These are phyloP conservation scores for Penaeus chinensis DNA, from an alignment of 1,140 invertebrate species.

Conservation along the genomic window DNA sequence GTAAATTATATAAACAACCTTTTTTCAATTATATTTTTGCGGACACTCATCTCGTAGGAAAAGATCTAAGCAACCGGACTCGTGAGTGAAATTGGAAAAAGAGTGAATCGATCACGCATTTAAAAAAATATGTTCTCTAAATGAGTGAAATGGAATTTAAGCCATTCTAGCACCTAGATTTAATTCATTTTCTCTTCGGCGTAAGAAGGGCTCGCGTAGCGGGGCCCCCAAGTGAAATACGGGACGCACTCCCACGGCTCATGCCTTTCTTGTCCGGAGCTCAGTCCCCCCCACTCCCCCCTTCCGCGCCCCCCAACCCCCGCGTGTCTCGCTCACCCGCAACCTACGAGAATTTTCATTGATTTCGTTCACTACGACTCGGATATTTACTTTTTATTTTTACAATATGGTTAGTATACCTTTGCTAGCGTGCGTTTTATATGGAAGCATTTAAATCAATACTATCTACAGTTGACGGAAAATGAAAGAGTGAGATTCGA, in stretches of 20 bases:
- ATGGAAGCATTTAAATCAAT: no score
- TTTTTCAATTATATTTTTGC: no score
- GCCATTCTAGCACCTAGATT: constrained; percentile 53
- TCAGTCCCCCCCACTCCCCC: constrained; percentile 21
- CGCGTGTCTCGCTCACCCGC: background rate
- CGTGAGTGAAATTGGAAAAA: no score
- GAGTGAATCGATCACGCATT: no score
- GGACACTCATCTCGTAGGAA: no score
- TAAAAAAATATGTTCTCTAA: background rate
- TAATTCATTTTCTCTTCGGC: constrained; percentile 53
- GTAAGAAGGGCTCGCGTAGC: constrained; percentile 31
- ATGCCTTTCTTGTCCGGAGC: constrained; percentile 39
- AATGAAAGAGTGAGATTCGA: no score
- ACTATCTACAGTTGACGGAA: no score
- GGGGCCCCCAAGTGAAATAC: constrained; percentile 1
- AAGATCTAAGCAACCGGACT: no score
- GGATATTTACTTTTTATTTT: no score
- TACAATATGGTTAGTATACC: no score
- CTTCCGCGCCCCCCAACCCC: constrained; percentile 25
- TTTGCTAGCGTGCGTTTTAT: no score
- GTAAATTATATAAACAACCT: no score
- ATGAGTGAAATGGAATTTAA: constrained; percentile 47
- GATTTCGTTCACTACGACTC: constrained; percentile 36
- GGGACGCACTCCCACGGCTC: constrained; percentile 21
- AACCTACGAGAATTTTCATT: constrained; percentile 18